Base-by-base conservation (phyloP, 2,113 vertebrate genomes). In the Bos indicus region DNA sequence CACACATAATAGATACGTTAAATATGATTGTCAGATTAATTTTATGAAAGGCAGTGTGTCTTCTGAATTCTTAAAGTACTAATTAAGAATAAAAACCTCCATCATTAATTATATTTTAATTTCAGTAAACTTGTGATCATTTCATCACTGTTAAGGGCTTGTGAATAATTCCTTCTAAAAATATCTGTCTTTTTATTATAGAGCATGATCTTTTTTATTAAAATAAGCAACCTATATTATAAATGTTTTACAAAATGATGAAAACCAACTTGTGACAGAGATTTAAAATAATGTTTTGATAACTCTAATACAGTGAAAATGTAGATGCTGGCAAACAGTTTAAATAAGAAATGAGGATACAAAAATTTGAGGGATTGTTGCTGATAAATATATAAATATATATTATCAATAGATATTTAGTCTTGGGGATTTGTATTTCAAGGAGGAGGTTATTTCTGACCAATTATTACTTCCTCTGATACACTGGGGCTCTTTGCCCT, bases 61-160 rank as follows among this genome's bases (percentile, higher is more conserved):
- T 90, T 95, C 33, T 95, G 10, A 97, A 88, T 94, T 94, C 60
- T 95, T 94, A 78, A 19, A 91, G 54, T 71, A 92, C 85, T 96
- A 96, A 93, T 98, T 97, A 90, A 98, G 64, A 87, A 43, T 81
- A 62, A 91, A 3, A 90, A 12, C 12, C 1, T 92, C 15, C 48
- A n/a, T 48, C 67, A 90, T 91, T 96, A 97, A 88, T 98, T 86
- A 91, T 95, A 90, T 77, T 86, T 97, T 94, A 95, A 94, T 94
- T 95, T 17, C 8, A 97, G 56, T 83, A 62, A 92, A 95, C 14
- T 91, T 78, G 0, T 33, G 36, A 95, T 93, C 64, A 71, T 91
- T 87, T 40, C 6, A 62, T 96, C 11, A 91, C 4, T 43, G 5
- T 81, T 95, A 91, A 71, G 36, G 16, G 25, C 56, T 94, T 80